Evolutionary conservation across 1,140 invertebrate genomes (phyloP).

Genomic region (Pemphigus obesinymphae): DNA sequence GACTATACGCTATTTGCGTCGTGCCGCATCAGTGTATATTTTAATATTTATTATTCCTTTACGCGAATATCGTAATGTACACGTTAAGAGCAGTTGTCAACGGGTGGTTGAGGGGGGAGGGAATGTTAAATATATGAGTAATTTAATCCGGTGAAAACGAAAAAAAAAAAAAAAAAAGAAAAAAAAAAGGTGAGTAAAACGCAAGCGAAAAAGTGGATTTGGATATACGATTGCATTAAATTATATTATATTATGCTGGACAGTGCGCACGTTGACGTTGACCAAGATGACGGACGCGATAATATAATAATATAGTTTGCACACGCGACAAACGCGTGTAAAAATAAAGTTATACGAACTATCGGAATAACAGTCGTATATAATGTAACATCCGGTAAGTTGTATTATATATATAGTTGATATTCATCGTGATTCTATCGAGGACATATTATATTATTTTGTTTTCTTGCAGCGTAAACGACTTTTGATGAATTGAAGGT

Average conservation of each 20-base stretch:
- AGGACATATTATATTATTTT: too few species aligned
- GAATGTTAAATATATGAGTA: not conserved
- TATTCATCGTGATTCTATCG: too few species aligned
- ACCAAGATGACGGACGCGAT: slow-evolving; percentile 2
- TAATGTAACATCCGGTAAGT: too few species aligned
- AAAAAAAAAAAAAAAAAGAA: too few species aligned
- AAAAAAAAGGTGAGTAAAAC: not conserved
- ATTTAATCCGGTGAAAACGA: not conserved
- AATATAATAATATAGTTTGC: too few species aligned
- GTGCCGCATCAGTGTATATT: not conserved
- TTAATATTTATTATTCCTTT: slow-evolving; percentile 4
- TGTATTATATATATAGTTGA: too few species aligned
- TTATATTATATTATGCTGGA: not conserved
- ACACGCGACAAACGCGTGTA: not conserved
- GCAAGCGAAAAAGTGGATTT: not conserved
- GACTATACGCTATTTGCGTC: not conserved
- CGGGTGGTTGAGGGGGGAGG: not conserved
- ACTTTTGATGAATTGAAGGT: too few species aligned
- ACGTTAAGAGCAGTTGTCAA: too few species aligned
- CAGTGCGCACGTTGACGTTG: not conserved
- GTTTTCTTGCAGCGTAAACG: too few species aligned
- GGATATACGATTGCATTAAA: not conserved
- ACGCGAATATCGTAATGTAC: not conserved
- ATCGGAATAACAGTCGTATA: not conserved
- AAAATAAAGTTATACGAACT: not conserved